Conservation (phyloP, 2,113 vertebrate genomes). For the Dipodomys merriami region DNA sequence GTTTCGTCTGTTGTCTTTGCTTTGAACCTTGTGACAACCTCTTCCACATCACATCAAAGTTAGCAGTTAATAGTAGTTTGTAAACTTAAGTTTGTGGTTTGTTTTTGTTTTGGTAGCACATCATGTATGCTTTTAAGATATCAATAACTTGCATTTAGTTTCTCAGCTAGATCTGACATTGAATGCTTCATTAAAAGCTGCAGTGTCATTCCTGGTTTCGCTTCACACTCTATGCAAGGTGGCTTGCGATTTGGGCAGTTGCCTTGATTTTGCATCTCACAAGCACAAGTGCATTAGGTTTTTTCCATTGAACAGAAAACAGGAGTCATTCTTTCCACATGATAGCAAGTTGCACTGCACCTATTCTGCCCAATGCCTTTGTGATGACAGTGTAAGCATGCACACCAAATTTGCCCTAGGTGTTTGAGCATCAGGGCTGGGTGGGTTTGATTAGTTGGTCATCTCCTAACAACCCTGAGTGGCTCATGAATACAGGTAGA, state of each 20-base stretch:
- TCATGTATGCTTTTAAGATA: conserved; percentile 59
- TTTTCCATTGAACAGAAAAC: conserved; percentile 68
- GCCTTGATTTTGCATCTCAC: conserved; percentile 77
- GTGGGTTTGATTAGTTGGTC: neutral
- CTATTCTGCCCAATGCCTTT: conserved; percentile 67
- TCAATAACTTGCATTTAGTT: conserved; percentile 75
- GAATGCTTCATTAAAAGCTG: conserved; percentile 65
- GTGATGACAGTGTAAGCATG: conserved; percentile 49
- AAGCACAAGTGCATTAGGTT: conserved; percentile 60
- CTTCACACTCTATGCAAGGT: conserved; percentile 70
- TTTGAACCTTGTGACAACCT: neutral
- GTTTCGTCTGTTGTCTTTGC: conserved; percentile 48
- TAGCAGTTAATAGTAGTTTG: conserved; percentile 62
- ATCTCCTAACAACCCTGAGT: neutral
- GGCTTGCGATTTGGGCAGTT: conserved; percentile 64
- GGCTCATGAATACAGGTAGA: neutral
- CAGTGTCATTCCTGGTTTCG: conserved; percentile 73
- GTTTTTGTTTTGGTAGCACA: conserved; percentile 38
- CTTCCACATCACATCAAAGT: conserved; percentile 48
- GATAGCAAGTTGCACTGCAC: neutral
- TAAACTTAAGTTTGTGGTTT: conserved; percentile 44
- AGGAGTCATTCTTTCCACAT: conserved; percentile 34
- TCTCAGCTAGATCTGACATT: conserved; percentile 71
- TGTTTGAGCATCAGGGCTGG: neutral
- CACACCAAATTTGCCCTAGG: conserved; percentile 39